Percentiles rank a stretch among this genome's conserved stretches.
These are phyloP conservation scores for Ornithorhynchus anatinus DNA, from an alignment of 2,113 vertebrate species.

Conservation along the genomic window DNA sequence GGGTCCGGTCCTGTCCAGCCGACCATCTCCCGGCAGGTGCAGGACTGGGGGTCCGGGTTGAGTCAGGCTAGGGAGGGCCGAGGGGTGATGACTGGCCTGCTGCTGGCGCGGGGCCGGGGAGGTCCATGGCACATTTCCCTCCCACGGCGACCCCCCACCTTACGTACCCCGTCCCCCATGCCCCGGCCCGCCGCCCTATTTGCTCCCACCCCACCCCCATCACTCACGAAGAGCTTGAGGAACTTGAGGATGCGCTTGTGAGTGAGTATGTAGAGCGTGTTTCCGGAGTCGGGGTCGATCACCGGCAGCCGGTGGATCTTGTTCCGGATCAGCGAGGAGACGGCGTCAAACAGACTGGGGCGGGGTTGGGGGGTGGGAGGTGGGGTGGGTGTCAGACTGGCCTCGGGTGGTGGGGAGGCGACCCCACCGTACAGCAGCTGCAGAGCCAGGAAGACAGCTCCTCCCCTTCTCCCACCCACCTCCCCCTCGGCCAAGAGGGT, in stretches of 20 bases:
- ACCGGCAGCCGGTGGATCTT: slow-evolving; percentile 97
- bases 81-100: not conserved
- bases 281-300: slow-evolving; percentile 92
- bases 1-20: not conserved
- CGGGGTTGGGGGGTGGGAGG: not conserved
- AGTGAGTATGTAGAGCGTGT: slow-evolving; percentile 97
- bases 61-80: not conserved
- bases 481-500: not conserved
- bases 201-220: not conserved
- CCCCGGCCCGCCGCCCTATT: too few species aligned
- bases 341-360: slow-evolving; percentile 92
- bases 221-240: slow-evolving; percentile 95
- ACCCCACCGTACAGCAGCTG: too few species aligned
- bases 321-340: slow-evolving; percentile 91
- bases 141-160: too few species aligned
- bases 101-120: not conserved
- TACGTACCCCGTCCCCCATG: too few species aligned
- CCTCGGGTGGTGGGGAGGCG: not conserved
- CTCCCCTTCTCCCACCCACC: too few species aligned
- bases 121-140: too few species aligned
- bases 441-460: too few species aligned
- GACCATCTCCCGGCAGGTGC: not conserved
- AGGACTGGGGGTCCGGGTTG: accelerated
- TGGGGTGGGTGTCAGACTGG: not conserved
- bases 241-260: slow-evolving; percentile 99